Base-by-base conservation (phyloP, 64 coral and sea anemone genomes). In the Stylophora pistillata region DNA sequence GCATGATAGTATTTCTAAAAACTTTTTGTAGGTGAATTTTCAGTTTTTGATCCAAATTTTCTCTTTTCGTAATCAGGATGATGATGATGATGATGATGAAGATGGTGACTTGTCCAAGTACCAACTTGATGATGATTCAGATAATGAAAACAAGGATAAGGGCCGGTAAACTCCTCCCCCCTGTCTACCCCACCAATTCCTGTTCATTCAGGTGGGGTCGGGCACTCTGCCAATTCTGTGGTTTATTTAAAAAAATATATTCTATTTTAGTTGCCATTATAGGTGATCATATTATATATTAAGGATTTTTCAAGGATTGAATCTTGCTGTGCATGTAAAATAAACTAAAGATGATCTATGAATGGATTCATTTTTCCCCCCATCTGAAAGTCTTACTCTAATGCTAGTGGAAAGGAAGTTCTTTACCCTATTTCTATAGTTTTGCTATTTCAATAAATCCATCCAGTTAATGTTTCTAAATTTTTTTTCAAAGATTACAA, bases 71-170 rank as follows among this genome's bases (percentile, higher is more conserved):
- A 60, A 11, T 63, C 64, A 87, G 81, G 55, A 95, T 41, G 74
- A 96, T 9, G 94, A 96, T 56, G n/a, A n/a, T n/a, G n/a, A 95
- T 18, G 94, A 96, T 56, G 92, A 94, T 27, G 91, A 93, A 75
- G 95, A 97, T 53, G 87, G 73, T 73, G 91, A 97, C 66, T 87
- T 97, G 3, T 97, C 95, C 13, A 97, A 97, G 95, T 97, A 97
- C 68, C 69, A 74, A 31, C 87, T 97, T 79, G 95, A 97, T 84
- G 91, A 47, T 84, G 91, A 47, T 23, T 97, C 95, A 53, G 95
- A 93, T 16, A 85, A 78, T 58, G 95, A 95, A 76, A 78, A 69
- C 95, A 97, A 97, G 95, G 89, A 97, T 88, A 97, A 97, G 95
- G 95, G 95, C 95, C 95, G 95, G 95, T 97, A 97, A 97, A 89